A percentile compares a stretch with the other conserved stretches of the same genome.
Conservation (phyloP, 2,113 vertebrate species). For the Rhipidura dahli region DNA sequence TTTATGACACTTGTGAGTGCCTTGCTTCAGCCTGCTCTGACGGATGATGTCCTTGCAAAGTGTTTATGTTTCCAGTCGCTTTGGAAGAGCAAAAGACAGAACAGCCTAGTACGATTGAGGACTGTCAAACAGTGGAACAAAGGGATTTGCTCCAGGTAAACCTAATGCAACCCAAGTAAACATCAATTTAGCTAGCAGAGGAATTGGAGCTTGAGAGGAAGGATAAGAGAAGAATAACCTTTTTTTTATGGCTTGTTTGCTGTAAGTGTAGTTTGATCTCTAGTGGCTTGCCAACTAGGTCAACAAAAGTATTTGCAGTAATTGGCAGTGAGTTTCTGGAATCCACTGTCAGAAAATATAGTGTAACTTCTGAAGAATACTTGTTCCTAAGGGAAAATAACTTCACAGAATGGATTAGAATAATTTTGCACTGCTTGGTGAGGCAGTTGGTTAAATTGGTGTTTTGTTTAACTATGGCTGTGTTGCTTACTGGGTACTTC, state of each 20-base stretch:
- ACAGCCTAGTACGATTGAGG: not conserved
- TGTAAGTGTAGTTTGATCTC: slow-evolving; percentile 42
- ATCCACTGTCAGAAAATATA: slow-evolving; percentile 3
- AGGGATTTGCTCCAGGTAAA: slow-evolving; percentile 54
- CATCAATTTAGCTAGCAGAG: slow-evolving; percentile 38
- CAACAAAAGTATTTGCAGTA: slow-evolving; percentile 41
- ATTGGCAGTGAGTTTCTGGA: slow-evolving; percentile 43
- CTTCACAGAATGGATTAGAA: not conserved
- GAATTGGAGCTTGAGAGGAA: slow-evolving; percentile 41
- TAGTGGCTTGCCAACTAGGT: slow-evolving; percentile 36
- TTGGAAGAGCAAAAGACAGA: not conserved
- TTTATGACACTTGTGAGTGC: not conserved
- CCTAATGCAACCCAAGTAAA: slow-evolving; percentile 22
- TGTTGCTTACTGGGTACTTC: not conserved
- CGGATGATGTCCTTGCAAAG: slow-evolving; percentile 22
- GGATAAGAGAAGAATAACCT: slow-evolving; percentile 34
- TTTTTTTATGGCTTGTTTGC: slow-evolving; percentile 27
- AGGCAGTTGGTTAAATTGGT: not conserved
- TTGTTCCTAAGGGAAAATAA: slow-evolving; percentile 7
- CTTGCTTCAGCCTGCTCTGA: not conserved
- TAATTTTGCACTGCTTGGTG: not conserved
- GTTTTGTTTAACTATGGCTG: not conserved
- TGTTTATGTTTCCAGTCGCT: not conserved
- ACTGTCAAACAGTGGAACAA: slow-evolving; percentile 33
- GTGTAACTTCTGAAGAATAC: not conserved